A percentile compares a stretch with the other conserved stretches of the same genome.
These are phyloP conservation scores for Lamellibrachia satsuma DNA, from an alignment of 2,888 invertebrate species.

Conservation along the genomic window DNA sequence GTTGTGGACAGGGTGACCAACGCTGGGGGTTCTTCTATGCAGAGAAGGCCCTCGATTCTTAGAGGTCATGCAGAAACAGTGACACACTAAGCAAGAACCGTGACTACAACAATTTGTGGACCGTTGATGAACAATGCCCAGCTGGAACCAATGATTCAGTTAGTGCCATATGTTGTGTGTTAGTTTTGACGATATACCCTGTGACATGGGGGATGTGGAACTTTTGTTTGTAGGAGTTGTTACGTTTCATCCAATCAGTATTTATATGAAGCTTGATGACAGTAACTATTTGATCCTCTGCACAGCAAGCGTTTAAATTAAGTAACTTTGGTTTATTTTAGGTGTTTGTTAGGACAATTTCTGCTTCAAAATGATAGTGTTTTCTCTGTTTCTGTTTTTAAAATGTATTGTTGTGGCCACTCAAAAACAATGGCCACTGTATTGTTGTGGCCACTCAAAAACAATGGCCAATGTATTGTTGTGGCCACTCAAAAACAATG, in stretches of 20 bases:
- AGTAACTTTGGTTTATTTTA: background rate
- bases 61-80: background rate
- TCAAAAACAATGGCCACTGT: too few relatives aligned
- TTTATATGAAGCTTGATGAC: background rate
- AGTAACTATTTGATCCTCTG: background rate
- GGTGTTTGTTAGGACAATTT: background rate
- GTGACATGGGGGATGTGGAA: background rate
- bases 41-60: conserved; percentile 47
- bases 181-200: background rate
- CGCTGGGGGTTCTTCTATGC: conserved; percentile 61
- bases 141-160: background rate
- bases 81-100: background rate
- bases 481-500: too few relatives aligned
- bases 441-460: too few relatives aligned
- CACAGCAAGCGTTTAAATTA: background rate
- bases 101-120: background rate
- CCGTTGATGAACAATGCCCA: background rate
- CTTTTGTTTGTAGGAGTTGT: background rate
- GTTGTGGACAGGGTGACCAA: conserved; percentile 54
- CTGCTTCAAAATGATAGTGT: background rate
- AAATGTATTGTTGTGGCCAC: too few relatives aligned
- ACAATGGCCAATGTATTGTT: too few relatives aligned
- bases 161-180: background rate
- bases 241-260: background rate
- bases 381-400: background rate